Base-by-base conservation (phyloP, 2,797 vertebrate genomes). In the Chiloscyllium punctatum region DNA sequence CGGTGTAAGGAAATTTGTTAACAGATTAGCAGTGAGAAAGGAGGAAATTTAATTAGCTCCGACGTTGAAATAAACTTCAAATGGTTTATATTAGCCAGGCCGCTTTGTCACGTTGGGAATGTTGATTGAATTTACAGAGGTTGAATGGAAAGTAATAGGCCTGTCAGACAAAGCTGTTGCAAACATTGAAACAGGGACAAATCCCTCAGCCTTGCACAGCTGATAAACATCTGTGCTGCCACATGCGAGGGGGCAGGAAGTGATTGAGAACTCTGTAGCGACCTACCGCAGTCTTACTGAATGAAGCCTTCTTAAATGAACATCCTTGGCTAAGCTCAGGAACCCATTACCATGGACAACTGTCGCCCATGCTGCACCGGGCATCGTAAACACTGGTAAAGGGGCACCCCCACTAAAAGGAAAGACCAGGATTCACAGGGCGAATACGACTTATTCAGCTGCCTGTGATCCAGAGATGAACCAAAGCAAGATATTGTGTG, bases 191-290 rank as follows among this genome's bases (percentile, higher is more conserved):
- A 0, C 4, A 4, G 30, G 71, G 71, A 53, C 94, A 95, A 77
- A 77, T 18, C 94, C 71, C 71, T 18, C 27, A 13, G 94, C 25
- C 48, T 77, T 48, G 53, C 18, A 18, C 94, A 74, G 71, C 71
- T 95, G 94, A 95, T 95, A 95, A 95, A 57, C 94, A 95, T 95
- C 94, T 95, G 94, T 33, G 69, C 71, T 95, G 48, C 94, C 94
- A 95, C 25, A 57, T 51, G 88, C 30, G 16, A 74, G 25, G 66
- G 30, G 27, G 71, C 25, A 68, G 94, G 71, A 53, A 57, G 51
- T 53, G 71, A 95, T 51, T 57, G 71, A 53, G n/a, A 51, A 92
- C 4, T 30, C 94, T 77, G 42, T 27, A 8, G 42, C 16, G 62
- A 92, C n/a, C 90, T 69, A 92, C 90, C 62, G 62, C 90, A 92